Base-by-base conservation (phyloP, 2,113 vertebrate genomes). In the Craseonycteris thonglongyai region DNA sequence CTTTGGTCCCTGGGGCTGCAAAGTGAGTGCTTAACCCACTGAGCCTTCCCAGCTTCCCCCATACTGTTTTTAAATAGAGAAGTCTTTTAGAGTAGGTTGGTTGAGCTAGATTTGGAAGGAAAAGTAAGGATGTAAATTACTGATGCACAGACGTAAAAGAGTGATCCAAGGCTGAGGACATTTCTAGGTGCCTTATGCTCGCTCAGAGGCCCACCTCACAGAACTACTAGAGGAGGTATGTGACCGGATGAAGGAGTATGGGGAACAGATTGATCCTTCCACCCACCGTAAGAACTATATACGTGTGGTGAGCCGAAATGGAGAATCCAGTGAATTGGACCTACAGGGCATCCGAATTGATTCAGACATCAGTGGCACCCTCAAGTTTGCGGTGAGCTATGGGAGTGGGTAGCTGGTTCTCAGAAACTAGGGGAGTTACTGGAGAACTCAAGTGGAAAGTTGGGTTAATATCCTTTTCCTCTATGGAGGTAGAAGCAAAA, bases 161-260 rank as follows among this genome's bases (percentile, higher is more conserved):
- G n/a, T 95, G 69, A 97, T 69, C 89, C 59, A 76, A 95, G 80
- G 88, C 75, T 95, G 5, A 58, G 78, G 45, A 81, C 80, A 90
- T 89, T 83, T 80, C 49, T 15, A 99, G 99, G 98, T 99, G 93
- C 99, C 99, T 33, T 99, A 99, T 1, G 99, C 99, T 0, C 98
- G 99, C 3, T 99, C 99, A 0, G 99, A 99, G 95, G 98, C 99
- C 6, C 99, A 99, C 95, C 99, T 99, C 89, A 98, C 99, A 0
- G 99, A 99, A 95, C 95, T 99, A 95, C 99, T 99, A 97, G 99
- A 99, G 96, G 97, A 94, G 0, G 98, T 99, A 22, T 99, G 99
- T n/a, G 99, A 99, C 96, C 98, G 98, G 92, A 99, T 99, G 99
- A 98, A 98, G 85, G 99, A 99, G 21, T 99, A 99, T 0, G 99